Evolutionary conservation across 1,140 invertebrate species (phyloP).

Genomic region (Macrosteles quadrilineatus): DNA sequence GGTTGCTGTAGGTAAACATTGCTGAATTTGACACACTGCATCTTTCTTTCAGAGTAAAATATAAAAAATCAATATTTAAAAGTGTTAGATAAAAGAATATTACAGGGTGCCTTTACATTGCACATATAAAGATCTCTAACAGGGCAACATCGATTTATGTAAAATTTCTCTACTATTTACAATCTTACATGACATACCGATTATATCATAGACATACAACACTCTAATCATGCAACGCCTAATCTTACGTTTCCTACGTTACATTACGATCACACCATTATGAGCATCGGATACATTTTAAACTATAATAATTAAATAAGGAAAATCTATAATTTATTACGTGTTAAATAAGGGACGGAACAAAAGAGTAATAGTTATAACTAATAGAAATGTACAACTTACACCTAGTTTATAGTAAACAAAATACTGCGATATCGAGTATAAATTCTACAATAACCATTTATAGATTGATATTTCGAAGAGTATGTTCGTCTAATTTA

Average conservation of each 20-base stretch:
- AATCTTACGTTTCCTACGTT: constrained; percentile 7
- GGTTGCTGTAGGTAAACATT: no score
- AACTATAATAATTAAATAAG: constrained; percentile 2
- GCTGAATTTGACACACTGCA: no score
- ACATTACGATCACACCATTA: constrained; percentile 23
- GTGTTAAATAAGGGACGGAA: constrained; percentile 21
- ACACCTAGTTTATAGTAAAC: background rate
- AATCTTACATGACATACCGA: constrained; percentile 4
- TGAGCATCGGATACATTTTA: constrained; percentile 21
- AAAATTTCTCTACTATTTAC: constrained; percentile 24
- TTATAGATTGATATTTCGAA: no score
- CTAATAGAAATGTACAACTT: background rate
- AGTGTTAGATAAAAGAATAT: no score
- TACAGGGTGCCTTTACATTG: background rate
- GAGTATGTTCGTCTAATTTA: no score
- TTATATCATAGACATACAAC: background rate
- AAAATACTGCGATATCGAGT: background rate
- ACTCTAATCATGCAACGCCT: background rate
- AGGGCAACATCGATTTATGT: background rate
- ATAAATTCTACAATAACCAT: no score
- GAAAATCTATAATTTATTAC: background rate
- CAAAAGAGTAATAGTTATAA: background rate
- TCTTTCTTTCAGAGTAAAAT: no score
- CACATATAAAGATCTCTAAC: background rate
- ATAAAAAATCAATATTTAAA: no score